A percentile compares a stretch with the other conserved stretches of the same genome.
Evolutionary conservation across 2,888 invertebrate genomes (phyloP).

Genomic region (Cantharis flavilabris): DNA sequence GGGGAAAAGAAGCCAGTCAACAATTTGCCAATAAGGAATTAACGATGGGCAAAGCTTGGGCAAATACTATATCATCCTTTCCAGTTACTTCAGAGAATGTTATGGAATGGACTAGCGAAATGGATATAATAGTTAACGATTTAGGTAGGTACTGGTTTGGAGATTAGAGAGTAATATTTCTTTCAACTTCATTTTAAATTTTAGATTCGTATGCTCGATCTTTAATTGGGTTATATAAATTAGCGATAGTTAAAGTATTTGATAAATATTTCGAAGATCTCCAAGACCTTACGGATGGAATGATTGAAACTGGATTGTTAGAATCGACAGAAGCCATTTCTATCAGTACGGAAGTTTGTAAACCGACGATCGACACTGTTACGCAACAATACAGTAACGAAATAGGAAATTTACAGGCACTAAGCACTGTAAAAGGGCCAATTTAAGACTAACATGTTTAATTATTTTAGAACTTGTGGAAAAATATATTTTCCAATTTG

Average conservation of each 20-base stretch:
- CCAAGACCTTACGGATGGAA: constrained; percentile 30
- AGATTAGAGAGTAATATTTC: background rate
- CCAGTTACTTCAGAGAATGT: constrained; percentile 21
- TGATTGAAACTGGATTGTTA: constrained; percentile 4
- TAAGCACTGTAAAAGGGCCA: background rate
- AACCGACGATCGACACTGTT: constrained; percentile 8
- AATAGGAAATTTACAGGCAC: constrained; percentile 6
- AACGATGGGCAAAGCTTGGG: constrained; percentile 4
- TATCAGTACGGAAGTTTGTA: constrained; percentile 9
- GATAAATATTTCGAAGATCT: constrained; percentile 43
- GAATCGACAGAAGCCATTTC: constrained; percentile 4
- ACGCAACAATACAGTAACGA: constrained; percentile 10
- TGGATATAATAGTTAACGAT: constrained; percentile 32
- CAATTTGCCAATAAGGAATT: background rate
- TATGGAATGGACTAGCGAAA: constrained; percentile 36
- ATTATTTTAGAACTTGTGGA: constrained; percentile 35
- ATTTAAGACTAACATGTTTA: background rate
- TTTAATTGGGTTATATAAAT: constrained; percentile 39
- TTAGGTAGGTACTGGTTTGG: constrained; percentile 22
- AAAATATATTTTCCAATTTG: constrained; percentile 33
- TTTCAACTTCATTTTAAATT: background rate
- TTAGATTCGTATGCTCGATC: constrained; percentile 39
- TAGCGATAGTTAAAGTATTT: constrained; percentile 40
- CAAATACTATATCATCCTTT: constrained; percentile 1
- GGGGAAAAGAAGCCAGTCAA: background rate